These are phyloP conservation scores for Cacoxenus indagator DNA, from an alignment of 2,888 invertebrate genomes.

Conservation along the genomic window DNA sequence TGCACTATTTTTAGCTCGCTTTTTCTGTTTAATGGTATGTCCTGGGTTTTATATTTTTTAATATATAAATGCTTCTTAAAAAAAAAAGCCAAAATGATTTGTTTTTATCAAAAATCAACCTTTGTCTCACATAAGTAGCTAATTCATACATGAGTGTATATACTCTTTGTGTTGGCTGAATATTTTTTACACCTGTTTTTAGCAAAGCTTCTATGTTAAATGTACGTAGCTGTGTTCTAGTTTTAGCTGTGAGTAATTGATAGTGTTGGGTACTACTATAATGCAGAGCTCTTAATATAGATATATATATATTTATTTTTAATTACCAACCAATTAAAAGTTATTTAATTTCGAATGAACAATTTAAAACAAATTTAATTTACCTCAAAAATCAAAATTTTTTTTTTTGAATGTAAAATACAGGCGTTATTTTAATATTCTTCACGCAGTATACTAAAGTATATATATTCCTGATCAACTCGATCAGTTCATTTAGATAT, in stretches of 20 bases:
- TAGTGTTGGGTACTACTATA: background rate
- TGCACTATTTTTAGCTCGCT: constrained; percentile 61
- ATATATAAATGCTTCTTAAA: constrained; percentile 8
- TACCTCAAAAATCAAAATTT: too few relatives aligned
- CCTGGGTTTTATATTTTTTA: background rate
- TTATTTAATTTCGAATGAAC: too few relatives aligned
- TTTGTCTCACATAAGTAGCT: constrained; percentile 14
- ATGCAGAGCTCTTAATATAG: too few relatives aligned
- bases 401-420: too few relatives aligned
- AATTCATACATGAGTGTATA: constrained; percentile 1
- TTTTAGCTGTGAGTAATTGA: background rate
- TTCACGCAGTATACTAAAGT: too few relatives aligned
- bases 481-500: too few relatives aligned
- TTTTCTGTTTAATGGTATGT: constrained; percentile 28
- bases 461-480: too few relatives aligned
- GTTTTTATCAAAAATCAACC: constrained; percentile 18
- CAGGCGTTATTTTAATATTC: too few relatives aligned
- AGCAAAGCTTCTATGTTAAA: constrained; percentile 3
- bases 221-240: background rate
- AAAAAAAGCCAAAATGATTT: constrained; percentile 11
- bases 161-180: background rate
- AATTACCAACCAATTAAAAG: too few relatives aligned
- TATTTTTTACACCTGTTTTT: constrained; percentile 7
- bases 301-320: too few relatives aligned
- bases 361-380: too few relatives aligned